Conservation (phyloP, 2,888 invertebrate genomes). For the Stictocephala bisonia region DNA sequence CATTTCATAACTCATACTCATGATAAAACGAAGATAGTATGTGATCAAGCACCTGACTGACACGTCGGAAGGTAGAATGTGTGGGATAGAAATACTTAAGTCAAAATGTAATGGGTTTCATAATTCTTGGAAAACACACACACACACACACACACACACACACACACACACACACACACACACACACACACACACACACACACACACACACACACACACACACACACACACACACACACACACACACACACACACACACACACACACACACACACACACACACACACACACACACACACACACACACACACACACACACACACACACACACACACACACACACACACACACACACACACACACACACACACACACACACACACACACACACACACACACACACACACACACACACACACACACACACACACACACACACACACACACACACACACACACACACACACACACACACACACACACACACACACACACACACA, state of each 20-base stretch:
- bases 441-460: not conserved
- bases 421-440: not conserved
- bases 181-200: not conserved
- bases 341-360: not conserved
- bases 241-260: not conserved
- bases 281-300: not conserved
- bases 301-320: not conserved
- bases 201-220: not conserved
- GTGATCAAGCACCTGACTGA: no score
- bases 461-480: not conserved
- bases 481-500: slow-evolving; percentile 9
- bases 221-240: not conserved
- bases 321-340: not conserved
- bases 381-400: not conserved
- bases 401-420: not conserved
- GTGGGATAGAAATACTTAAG: no score
- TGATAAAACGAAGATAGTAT: no score
- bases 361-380: not conserved
- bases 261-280: not conserved
- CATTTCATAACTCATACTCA: no score
- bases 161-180: not conserved
- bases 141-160: not conserved
- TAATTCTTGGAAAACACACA: no score
- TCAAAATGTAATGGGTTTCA: no score
- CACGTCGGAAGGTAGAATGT: no score